Evolutionary conservation across 2,888 invertebrate genomes (phyloP).

Genomic region (Pantelozetes paolii): DNA sequence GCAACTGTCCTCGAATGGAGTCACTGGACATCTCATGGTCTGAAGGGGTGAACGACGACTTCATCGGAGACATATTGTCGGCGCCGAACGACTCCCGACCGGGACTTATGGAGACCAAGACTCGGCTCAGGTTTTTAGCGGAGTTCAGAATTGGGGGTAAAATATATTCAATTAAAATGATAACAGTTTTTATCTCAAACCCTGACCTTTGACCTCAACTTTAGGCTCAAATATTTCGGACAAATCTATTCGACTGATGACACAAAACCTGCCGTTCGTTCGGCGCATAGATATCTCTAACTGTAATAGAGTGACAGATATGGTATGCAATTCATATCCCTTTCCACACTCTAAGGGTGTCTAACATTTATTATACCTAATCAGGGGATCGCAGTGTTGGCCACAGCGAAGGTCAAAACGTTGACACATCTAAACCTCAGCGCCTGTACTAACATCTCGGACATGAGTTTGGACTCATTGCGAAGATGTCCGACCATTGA

Average conservation of each 20-base stretch:
- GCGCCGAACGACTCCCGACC: constrained; percentile 81
- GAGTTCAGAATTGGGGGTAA: constrained; percentile 64
- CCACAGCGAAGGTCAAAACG: constrained; percentile 58
- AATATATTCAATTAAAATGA: not conserved
- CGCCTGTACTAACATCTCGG: constrained; percentile 62
- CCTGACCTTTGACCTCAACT: not conserved
- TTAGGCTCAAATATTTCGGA: constrained; percentile 81
- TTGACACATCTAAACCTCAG: constrained; percentile 72
- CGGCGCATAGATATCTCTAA: constrained; percentile 74
- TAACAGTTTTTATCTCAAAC: constrained; percentile 14
- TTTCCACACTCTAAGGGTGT: not conserved
- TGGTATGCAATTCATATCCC: constrained; percentile 54
- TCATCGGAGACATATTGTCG: constrained; percentile 75
- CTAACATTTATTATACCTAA: not conserved
- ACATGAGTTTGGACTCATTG: constrained; percentile 70
- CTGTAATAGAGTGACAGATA: constrained; percentile 81
- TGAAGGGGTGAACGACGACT: constrained; percentile 75
- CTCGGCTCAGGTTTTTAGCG: constrained; percentile 70
- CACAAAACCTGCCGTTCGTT: constrained; percentile 55
- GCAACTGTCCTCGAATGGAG: constrained; percentile 71
- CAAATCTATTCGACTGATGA: constrained; percentile 63
- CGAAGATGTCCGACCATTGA: constrained; percentile 49
- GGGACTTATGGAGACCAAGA: constrained; percentile 63
- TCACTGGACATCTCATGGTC: constrained; percentile 77
- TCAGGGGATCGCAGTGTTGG: constrained; percentile 27